Conservation (phyloP, 2,113 vertebrate species). For the Rhinoderma darwinii region DNA sequence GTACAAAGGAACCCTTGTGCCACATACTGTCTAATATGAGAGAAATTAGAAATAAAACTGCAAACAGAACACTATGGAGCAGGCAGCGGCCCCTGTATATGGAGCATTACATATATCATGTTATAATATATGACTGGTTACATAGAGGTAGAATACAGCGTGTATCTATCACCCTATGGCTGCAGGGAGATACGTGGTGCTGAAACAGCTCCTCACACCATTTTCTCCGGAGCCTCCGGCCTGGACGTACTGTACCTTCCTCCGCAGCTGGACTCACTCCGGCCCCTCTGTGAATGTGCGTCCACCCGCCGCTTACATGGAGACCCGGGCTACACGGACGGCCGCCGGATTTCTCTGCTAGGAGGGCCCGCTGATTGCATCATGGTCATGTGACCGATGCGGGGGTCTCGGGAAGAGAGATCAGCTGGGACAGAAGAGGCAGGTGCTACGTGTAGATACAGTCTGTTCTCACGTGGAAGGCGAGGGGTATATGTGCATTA, state of each 20-base stretch:
- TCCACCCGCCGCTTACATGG: not conserved
- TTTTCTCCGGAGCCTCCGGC: not conserved
- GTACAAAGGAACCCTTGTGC: no score
- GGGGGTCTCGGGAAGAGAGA: no score
- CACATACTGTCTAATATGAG: no score
- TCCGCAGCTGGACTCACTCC: not conserved
- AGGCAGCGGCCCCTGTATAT: no score
- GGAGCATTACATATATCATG: no score
- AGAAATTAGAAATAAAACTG: no score
- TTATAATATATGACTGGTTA: no score
- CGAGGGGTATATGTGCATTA: no score
- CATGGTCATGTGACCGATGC: not conserved
- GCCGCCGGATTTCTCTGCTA: not conserved
- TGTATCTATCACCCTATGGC: no score
- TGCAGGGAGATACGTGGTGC: not conserved
- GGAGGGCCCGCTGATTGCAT: not conserved
- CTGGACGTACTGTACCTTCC: not conserved
- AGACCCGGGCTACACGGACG: not conserved
- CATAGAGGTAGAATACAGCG: no score
- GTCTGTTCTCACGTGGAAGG: no score
- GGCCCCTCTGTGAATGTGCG: not conserved
- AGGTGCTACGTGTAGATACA: not conserved
- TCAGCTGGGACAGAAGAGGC: not conserved
- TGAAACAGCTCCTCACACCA: slow-evolving; percentile 10
- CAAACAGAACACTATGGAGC: no score